phyloP scores from a whole-genome alignment of 2,113 vertebrate species.

The Acrocephalus arundinaceus region DNA sequence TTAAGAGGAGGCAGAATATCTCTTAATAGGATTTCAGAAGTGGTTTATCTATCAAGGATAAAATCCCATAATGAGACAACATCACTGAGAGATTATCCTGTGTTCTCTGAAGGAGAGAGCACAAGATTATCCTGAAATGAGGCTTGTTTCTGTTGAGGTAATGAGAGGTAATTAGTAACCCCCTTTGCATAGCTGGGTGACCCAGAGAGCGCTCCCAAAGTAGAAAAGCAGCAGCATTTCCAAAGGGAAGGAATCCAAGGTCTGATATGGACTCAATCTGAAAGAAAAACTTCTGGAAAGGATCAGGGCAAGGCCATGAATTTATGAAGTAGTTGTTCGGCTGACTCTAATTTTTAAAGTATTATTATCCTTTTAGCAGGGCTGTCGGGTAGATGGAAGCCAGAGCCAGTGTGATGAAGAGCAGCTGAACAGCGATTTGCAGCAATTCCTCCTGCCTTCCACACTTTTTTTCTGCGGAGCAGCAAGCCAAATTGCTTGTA shows the following conservation, averaged over 20 bases:
- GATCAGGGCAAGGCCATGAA: slow-evolving; percentile 59
- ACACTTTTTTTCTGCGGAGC: not conserved
- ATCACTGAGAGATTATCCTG: not conserved
- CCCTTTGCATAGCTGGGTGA: not conserved
- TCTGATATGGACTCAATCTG: not conserved
- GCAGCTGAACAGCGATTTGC: slow-evolving; percentile 43
- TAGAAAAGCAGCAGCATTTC: slow-evolving; percentile 8
- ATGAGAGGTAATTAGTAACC: slow-evolving; percentile 37
- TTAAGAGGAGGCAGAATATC: not conserved
- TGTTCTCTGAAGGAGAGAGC: slow-evolving; percentile 16
- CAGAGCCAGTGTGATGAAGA: slow-evolving; percentile 46
- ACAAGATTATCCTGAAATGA: not conserved
- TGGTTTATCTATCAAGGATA: not conserved
- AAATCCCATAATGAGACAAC: slow-evolving; percentile 2
- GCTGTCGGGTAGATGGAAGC: slow-evolving; percentile 60
- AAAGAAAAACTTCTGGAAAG: slow-evolving; percentile 64
- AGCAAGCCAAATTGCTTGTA: not conserved
- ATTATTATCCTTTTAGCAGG: slow-evolving; percentile 63
- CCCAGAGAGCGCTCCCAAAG: not conserved
- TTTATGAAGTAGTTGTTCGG: slow-evolving; percentile 55
- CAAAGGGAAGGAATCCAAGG: slow-evolving; percentile 3
- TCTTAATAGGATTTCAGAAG: slow-evolving; percentile 37
- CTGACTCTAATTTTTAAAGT: slow-evolving; percentile 69
- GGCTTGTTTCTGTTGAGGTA: not conserved
- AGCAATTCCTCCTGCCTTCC: slow-evolving; percentile 29